phyloP scores from a whole-genome alignment of 2,113 vertebrate species.

The Cheilinus undulatus region DNA sequence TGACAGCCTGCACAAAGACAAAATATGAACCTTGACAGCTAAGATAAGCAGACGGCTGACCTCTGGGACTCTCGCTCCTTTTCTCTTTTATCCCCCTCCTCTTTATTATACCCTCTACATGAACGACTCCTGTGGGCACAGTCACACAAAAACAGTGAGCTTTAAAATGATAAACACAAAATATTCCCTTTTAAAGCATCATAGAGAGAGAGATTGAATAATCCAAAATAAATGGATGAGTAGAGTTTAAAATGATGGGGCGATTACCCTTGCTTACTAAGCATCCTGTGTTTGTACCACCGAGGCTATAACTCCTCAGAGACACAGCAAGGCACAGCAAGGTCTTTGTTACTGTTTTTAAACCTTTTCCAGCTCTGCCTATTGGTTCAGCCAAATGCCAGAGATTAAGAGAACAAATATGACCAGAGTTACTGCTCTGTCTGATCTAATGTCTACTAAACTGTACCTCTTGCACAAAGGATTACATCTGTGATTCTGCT shows the following conservation, averaged over 20 bases:
- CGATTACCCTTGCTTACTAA: conserved; percentile 6
- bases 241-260: conserved; percentile 14
- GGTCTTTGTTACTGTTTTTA: conserved; percentile 60
- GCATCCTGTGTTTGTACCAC: conserved; percentile 13
- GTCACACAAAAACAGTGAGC: conserved; percentile 19
- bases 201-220: neutral
- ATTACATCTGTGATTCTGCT: conserved; percentile 56
- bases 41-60: conserved; percentile 20
- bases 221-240: conserved; percentile 18
- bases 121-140: neutral
- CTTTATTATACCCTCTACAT: neutral
- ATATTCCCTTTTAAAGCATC: neutral
- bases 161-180: conserved; percentile 1
- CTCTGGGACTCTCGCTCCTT: neutral
- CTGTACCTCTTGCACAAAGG: conserved; percentile 52
- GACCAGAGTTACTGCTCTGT: conserved; percentile 48
- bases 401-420: conserved; percentile 60
- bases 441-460: conserved; percentile 53
- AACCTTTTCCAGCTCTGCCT: conserved; percentile 37
- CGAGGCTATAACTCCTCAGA: conserved; percentile 17
- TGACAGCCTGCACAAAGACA: conserved; percentile 14
- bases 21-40: conserved; percentile 1
- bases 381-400: conserved; percentile 57
- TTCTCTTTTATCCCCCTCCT: conserved; percentile 10
- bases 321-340: conserved; percentile 23